These are phyloP conservation scores for Drosophila lini DNA, from an alignment of 1,140 invertebrate genomes.

Conservation along the genomic window DNA sequence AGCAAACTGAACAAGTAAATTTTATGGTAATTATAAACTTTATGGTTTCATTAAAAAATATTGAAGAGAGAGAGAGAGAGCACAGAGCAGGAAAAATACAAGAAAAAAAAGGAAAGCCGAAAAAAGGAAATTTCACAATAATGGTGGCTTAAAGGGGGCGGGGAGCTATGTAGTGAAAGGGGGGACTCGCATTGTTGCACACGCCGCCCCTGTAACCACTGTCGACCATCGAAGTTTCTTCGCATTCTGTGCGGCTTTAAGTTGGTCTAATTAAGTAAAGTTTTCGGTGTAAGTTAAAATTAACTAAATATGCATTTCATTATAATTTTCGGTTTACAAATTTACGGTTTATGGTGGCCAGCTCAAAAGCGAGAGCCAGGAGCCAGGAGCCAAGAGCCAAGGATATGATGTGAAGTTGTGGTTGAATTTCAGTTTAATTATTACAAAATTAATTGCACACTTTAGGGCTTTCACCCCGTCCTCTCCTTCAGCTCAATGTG, in stretches of 20 bases:
- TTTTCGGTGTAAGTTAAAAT: slow-evolving; percentile 64
- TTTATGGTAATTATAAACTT: slow-evolving; percentile 81
- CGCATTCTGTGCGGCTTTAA: slow-evolving; percentile 56
- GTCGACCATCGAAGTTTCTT: slow-evolving; percentile 27
- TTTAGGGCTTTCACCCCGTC: slow-evolving; percentile 27
- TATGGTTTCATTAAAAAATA: slow-evolving; percentile 70
- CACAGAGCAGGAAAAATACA: background rate
- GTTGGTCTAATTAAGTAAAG: slow-evolving; percentile 75
- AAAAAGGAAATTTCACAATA: slow-evolving; percentile 34
- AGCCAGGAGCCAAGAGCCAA: no score
- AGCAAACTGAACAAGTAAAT: slow-evolving; percentile 59
- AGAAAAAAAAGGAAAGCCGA: slow-evolving; percentile 11
- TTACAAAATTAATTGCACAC: slow-evolving; percentile 69
- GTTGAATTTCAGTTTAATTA: slow-evolving; percentile 71
- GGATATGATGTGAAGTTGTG: slow-evolving; percentile 14
- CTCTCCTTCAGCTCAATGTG: slow-evolving; percentile 5
- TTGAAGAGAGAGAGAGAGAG: slow-evolving; percentile 39
- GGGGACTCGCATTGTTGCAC: slow-evolving; percentile 28
- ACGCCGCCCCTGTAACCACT: background rate
- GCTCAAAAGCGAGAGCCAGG: background rate
- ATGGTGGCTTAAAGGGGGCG: background rate
- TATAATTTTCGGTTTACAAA: slow-evolving; percentile 52
- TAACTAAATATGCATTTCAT: slow-evolving; percentile 78
- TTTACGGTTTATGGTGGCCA: slow-evolving; percentile 31
- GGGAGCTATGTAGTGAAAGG: background rate